These are phyloP conservation scores for Bombus affinis DNA, from an alignment of 1,140 invertebrate genomes.

Conservation along the genomic window DNA sequence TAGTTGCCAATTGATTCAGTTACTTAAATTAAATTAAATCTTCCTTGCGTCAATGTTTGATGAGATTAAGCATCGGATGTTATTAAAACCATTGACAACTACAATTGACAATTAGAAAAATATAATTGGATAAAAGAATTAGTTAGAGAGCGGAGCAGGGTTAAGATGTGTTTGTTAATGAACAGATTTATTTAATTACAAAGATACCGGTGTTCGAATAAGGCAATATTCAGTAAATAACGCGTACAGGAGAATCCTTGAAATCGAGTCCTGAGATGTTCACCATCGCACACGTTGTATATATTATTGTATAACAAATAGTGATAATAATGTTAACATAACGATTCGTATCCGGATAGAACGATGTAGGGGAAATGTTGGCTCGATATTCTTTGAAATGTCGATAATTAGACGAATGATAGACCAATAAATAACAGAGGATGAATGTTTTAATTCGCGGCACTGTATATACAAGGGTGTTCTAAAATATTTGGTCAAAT, in stretches of 20 bases:
- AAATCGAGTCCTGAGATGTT: slow-evolving; percentile 4
- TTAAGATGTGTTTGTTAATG: no score
- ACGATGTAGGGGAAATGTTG: background rate
- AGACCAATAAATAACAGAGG: background rate
- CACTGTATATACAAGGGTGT: background rate
- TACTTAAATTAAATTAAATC: background rate
- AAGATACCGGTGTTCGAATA: no score
- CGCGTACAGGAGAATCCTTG: background rate
- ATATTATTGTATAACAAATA: slow-evolving; percentile 27
- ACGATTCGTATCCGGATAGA: slow-evolving; percentile 16
- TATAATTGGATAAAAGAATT: no score
- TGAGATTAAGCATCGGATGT: no score
- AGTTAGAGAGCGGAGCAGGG: no score
- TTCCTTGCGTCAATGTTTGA: background rate
- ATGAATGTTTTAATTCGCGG: background rate
- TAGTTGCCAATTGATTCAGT: background rate
- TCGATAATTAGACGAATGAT: background rate
- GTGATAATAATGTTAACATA: slow-evolving; percentile 11
- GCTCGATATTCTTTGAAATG: background rate
- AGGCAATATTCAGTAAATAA: background rate
- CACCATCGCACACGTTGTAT: slow-evolving; percentile 22
- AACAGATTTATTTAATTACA: no score
- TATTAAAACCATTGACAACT: no score
- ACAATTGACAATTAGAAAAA: no score
- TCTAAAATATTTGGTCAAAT: background rate